phyloP scores from a whole-genome alignment of 2,113 vertebrate species.

The Salvator merianae region DNA sequence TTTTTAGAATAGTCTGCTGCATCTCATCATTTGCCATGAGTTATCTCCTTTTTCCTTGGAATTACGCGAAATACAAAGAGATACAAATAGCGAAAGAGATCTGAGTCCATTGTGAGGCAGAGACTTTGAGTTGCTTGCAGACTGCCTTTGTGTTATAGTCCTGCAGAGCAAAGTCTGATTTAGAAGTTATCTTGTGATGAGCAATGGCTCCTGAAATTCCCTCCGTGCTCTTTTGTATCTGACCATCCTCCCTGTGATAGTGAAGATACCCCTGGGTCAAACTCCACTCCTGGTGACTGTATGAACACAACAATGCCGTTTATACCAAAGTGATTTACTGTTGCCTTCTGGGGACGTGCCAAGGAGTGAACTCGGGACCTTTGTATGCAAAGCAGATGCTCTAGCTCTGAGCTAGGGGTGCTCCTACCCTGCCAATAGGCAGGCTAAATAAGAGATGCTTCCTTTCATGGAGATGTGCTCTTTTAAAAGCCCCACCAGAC shows the following conservation, averaged over 20 bases:
- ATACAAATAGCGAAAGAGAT: not conserved
- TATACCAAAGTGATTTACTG: too few species aligned
- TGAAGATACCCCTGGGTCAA: too few species aligned
- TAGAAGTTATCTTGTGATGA: not conserved
- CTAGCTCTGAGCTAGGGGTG: too few species aligned
- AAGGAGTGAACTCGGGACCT: too few species aligned
- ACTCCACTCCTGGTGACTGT: too few species aligned
- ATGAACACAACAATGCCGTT: too few species aligned
- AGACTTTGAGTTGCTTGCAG: not conserved
- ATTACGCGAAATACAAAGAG: not conserved
- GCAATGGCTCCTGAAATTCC: not conserved
- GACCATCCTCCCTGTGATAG: not conserved
- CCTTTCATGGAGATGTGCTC: not conserved
- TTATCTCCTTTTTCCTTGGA: not conserved
- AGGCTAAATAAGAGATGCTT: not conserved
- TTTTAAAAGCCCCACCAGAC: not conserved
- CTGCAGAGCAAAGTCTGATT: not conserved
- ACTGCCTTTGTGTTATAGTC: not conserved
- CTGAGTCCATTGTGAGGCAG: not conserved
- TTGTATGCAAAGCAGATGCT: too few species aligned
- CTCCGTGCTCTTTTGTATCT: not conserved
- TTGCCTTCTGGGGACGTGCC: not conserved
- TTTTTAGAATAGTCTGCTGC: not conserved
- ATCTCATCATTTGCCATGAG: not conserved
- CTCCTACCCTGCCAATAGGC: not conserved